Evolutionary conservation across 2,888 invertebrate genomes (phyloP).

Genomic region (Myathropa florea): DNA sequence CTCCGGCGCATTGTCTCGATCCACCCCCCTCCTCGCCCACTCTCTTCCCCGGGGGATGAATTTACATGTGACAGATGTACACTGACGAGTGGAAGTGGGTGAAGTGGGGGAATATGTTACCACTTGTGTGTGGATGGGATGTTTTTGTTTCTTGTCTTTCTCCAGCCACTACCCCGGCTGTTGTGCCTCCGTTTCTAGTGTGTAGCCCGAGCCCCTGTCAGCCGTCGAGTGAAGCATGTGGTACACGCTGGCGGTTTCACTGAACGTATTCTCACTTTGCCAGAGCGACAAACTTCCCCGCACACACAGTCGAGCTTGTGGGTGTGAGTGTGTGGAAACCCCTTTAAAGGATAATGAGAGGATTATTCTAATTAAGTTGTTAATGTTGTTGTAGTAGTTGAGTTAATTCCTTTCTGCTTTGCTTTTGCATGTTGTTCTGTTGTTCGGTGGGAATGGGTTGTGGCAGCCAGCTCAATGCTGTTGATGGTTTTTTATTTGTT

Average conservation of each 20-base stretch:
- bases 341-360: slow-evolving; percentile 64
- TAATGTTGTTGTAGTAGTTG: slow-evolving; percentile 63
- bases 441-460: background rate
- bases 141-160: slow-evolving; percentile 6
- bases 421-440: slow-evolving; percentile 10
- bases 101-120: slow-evolving; percentile 27
- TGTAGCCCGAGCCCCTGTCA: slow-evolving; percentile 13
- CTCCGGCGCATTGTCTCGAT: background rate
- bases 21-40: background rate
- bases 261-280: slow-evolving; percentile 50
- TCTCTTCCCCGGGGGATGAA: slow-evolving; percentile 5
- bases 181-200: background rate
- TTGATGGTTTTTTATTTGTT: background rate
- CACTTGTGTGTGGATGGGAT: slow-evolving; percentile 52
- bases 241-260: slow-evolving; percentile 28
- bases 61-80: slow-evolving; percentile 53
- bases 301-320: slow-evolving; percentile 4
- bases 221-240: slow-evolving; percentile 32
- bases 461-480: background rate
- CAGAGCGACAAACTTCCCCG: background rate
- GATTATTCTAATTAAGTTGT: slow-evolving; percentile 71
- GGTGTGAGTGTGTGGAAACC: slow-evolving; percentile 29
- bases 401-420: slow-evolving; percentile 36
- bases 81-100: slow-evolving; percentile 30
- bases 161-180: background rate